A percentile compares a stretch with the other conserved stretches of the same genome.
These are phyloP conservation scores for Ectobius pallidus DNA, from an alignment of 2,888 invertebrate species.

Conservation along the genomic window DNA sequence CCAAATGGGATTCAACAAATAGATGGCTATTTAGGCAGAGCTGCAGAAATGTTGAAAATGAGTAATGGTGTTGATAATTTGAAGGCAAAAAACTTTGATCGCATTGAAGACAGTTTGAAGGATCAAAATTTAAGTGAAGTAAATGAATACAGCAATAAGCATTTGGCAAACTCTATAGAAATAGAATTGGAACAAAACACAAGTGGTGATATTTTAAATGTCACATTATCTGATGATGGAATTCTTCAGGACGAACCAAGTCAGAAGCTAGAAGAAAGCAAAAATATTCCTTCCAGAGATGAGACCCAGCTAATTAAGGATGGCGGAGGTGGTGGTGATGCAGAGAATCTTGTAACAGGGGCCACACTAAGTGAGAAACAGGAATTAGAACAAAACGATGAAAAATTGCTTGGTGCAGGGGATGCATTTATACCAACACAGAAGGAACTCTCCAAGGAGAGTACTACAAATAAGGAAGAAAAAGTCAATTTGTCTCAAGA, in stretches of 20 bases:
- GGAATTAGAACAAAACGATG: neutral
- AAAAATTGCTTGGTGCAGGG: neutral
- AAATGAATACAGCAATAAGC: neutral
- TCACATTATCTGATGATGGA: conserved; percentile 49
- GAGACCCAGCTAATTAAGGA: neutral
- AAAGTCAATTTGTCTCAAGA: too few species aligned
- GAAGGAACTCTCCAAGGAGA: too few species aligned
- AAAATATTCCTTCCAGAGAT: too few species aligned
- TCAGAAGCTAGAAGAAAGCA: neutral
- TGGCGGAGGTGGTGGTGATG: neutral
- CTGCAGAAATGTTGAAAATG: conserved; percentile 29
- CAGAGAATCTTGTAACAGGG: neutral
- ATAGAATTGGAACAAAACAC: conserved; percentile 51
- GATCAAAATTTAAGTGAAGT: neutral
- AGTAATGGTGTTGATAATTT: neutral
- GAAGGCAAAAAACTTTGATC: neutral
- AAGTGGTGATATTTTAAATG: conserved; percentile 51
- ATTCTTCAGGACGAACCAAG: conserved; percentile 31
- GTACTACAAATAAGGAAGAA: too few species aligned
- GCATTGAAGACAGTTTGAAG: too few species aligned
- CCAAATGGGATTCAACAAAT: neutral
- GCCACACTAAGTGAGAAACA: neutral
- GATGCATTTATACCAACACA: neutral
- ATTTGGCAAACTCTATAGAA: conserved; percentile 42
- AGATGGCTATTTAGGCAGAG: conserved; percentile 22